phyloP scores from a whole-genome alignment of 2,113 vertebrate genomes.

The Thomomys bottae region DNA sequence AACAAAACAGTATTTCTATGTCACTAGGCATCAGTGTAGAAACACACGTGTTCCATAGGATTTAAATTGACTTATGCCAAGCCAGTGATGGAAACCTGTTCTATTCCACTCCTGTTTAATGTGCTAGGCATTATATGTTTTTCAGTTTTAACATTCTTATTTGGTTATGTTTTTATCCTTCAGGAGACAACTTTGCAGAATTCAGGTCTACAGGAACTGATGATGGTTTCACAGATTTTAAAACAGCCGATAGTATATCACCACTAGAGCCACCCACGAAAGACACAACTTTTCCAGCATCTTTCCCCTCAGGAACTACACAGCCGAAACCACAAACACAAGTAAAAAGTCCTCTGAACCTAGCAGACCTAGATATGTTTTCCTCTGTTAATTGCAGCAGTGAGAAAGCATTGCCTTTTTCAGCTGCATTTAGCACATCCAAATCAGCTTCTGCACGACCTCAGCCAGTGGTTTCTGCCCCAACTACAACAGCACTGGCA shows the following conservation, averaged over 20 bases:
- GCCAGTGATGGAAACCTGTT: not conserved
- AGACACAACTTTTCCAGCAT: slow-evolving; percentile 90
- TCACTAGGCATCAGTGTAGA: not conserved
- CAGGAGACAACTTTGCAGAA: slow-evolving; percentile 96
- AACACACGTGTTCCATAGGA: not conserved
- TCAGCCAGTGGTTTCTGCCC: slow-evolving; percentile 67
- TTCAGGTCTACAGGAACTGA: slow-evolving; percentile 93
- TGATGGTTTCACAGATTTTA: slow-evolving; percentile 98
- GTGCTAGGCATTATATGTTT: slow-evolving; percentile 33
- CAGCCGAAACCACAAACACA: slow-evolving; percentile 90
- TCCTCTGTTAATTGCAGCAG: slow-evolving; percentile 86
- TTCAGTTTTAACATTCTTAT: slow-evolving; percentile 28
- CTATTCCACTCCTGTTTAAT: slow-evolving; percentile 44
- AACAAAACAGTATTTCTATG: not conserved
- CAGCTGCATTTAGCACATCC: slow-evolving; percentile 77
- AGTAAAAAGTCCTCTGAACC: slow-evolving; percentile 91
- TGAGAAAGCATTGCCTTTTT: slow-evolving; percentile 81
- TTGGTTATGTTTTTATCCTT: slow-evolving; percentile 5
- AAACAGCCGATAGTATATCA: slow-evolving; percentile 96
- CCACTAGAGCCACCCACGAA: slow-evolving; percentile 93
- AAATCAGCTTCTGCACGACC: slow-evolving; percentile 77
- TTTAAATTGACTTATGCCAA: slow-evolving; percentile 27
- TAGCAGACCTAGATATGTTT: slow-evolving; percentile 96
- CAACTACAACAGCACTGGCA: slow-evolving; percentile 76
- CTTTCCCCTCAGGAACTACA: slow-evolving; percentile 88